Percentiles rank a stretch among this genome's conserved stretches.
Conservation (phyloP, 2,113 vertebrate genomes). For the Herpetotheres cachinnans region DNA sequence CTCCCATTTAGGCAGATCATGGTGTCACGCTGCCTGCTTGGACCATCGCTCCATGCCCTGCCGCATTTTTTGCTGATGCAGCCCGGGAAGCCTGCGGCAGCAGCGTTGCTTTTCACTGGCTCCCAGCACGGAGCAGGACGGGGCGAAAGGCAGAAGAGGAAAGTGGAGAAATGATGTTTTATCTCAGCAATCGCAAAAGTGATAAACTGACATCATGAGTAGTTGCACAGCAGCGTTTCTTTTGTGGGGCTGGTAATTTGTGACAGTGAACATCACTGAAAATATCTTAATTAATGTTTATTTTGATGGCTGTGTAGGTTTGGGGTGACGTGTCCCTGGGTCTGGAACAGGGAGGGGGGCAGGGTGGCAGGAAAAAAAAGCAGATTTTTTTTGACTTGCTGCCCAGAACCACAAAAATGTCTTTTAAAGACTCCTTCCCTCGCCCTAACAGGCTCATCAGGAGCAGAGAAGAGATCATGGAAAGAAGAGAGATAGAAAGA, state of each 20-base stretch:
- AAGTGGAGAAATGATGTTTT: not conserved
- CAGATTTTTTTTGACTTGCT: constrained; percentile 40
- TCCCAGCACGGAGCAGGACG: fast-evolving
- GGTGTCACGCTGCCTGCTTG: fast-evolving
- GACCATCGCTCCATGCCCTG: fast-evolving
- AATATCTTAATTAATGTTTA: constrained; percentile 67
- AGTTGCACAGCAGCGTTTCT: constrained; percentile 19
- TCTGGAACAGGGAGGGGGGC: not conserved
- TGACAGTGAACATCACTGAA: constrained; percentile 33
- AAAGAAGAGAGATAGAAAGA: constrained; percentile 52
- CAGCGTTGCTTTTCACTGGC: not conserved
- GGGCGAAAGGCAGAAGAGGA: not conserved
- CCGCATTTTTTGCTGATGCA: not conserved
- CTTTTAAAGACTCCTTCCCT: constrained; percentile 53
- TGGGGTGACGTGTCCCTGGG: constrained; percentile 52
- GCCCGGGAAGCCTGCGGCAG: fast-evolving
- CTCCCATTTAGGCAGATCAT: fast-evolving
- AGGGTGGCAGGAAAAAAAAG: not conserved
- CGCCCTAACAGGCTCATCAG: constrained; percentile 41
- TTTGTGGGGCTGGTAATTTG: constrained; percentile 58
- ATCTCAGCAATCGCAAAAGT: not conserved
- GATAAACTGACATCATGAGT: constrained; percentile 50
- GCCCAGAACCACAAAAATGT: constrained; percentile 68
- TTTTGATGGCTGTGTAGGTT: constrained; percentile 59
- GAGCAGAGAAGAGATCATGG: constrained; percentile 27